Evolutionary conservation across 2,888 invertebrate species (phyloP).

Genomic region (Drosophila formosana): DNA sequence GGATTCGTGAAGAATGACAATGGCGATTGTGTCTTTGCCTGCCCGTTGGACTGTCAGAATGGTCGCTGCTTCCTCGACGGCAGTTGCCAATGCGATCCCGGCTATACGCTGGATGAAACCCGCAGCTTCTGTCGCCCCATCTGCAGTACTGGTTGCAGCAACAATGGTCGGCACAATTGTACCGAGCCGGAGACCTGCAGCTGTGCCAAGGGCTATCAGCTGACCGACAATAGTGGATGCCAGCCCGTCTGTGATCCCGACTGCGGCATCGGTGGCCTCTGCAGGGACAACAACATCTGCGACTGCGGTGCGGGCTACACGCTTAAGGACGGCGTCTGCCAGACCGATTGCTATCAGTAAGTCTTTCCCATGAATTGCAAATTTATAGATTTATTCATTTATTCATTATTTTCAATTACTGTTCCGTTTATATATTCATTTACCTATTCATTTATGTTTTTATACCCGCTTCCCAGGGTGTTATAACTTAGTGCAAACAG

Average conservation of each 20-base stretch:
- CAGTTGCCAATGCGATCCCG: conserved; percentile 89
- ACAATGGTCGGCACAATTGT: conserved; percentile 79
- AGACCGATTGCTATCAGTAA: conserved; percentile 84
- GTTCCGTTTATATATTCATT: too few species aligned
- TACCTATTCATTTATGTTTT: too few species aligned
- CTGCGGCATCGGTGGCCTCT: conserved; percentile 86
- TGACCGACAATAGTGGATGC: conserved; percentile 78
- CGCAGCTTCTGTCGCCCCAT: conserved; percentile 88
- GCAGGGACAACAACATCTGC: conserved; percentile 87
- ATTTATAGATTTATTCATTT: too few species aligned
- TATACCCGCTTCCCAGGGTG: too few species aligned
- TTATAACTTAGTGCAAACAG: too few species aligned
- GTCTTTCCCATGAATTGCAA: conserved; percentile 30
- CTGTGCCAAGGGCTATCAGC: conserved; percentile 85
- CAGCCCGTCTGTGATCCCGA: conserved; percentile 81
- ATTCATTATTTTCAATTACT: too few species aligned
- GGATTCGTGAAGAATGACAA: conserved; percentile 82
- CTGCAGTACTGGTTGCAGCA: conserved; percentile 85
- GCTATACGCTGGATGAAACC: conserved; percentile 87
- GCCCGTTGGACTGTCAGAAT: conserved; percentile 87
- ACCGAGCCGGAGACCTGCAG: conserved; percentile 84
- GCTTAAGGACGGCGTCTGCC: conserved; percentile 83
- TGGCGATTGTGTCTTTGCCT: conserved; percentile 83
- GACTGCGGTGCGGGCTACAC: conserved; percentile 86
- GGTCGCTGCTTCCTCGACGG: conserved; percentile 87